phyloP scores from a whole-genome alignment of 2,797 vertebrate genomes.

The Cyprinella venusta region DNA sequence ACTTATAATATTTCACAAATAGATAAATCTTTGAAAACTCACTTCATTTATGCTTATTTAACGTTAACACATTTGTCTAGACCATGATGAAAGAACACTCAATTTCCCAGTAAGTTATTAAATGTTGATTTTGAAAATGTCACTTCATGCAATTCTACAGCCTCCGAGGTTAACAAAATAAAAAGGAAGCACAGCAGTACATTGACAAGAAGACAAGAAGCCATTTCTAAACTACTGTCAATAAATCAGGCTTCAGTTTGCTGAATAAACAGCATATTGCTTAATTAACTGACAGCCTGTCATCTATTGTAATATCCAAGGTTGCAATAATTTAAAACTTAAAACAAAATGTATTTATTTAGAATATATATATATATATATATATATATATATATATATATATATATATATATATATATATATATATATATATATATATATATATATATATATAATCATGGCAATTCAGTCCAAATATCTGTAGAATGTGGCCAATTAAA shows the following conservation, averaged over 20 bases:
- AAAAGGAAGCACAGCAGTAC: not conserved
- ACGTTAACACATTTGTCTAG: no score
- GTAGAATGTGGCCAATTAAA: not conserved
- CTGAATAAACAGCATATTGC: not conserved
- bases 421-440: no score
- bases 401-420: no score
- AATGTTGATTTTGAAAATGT: not conserved
- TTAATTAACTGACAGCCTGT: not conserved
- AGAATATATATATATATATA: no score
- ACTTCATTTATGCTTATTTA: no score
- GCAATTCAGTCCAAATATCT: not conserved
- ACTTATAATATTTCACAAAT: no score
- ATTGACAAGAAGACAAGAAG: not conserved
- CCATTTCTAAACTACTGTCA: not conserved
- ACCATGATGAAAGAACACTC: no score
- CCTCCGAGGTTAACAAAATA: no score
- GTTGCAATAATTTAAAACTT: not conserved
- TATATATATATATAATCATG: no score
- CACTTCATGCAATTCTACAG: not conserved
- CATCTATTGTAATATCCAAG: not conserved
- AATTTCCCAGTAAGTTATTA: not conserved
- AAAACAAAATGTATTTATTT: not conserved
- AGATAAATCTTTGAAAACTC: no score
- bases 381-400: no score
- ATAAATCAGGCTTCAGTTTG: not conserved